Percentiles rank a stretch among this genome's conserved stretches.
phyloP scores from a whole-genome alignment of 2,888 invertebrate genomes.

The Zaprionus lineosus region DNA sequence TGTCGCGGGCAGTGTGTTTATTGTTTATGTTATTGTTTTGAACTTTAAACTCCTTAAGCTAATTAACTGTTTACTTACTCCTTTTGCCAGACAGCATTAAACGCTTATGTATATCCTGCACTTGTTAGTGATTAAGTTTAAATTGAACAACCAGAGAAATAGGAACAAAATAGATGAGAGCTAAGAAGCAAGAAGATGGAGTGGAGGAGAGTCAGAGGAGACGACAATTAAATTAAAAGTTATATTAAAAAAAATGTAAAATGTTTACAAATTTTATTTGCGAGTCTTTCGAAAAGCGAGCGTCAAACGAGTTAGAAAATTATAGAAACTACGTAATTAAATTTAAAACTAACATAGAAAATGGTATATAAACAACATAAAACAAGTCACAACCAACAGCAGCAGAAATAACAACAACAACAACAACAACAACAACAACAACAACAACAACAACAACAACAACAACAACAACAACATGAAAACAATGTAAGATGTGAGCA shows the following conservation, averaged over 20 bases:
- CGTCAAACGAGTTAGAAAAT: constrained; percentile 68
- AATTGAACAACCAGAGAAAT: constrained; percentile 20
- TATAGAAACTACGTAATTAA: constrained; percentile 72
- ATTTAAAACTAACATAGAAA: constrained; percentile 69
- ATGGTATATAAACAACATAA: constrained; percentile 10
- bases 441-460: constrained; percentile 21
- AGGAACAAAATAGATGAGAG: constrained; percentile 16
- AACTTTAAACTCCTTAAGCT: constrained; percentile 6
- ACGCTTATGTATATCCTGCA: constrained; percentile 71
- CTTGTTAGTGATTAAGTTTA: constrained; percentile 69
- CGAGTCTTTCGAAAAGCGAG: constrained; percentile 62
- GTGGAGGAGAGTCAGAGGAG: no score
- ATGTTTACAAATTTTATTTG: constrained; percentile 34
- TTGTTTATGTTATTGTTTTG: constrained; percentile 59
- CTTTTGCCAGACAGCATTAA: constrained; percentile 66
- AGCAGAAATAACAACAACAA: constrained; percentile 7
- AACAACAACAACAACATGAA: constrained; percentile 18
- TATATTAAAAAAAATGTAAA: constrained; percentile 24
- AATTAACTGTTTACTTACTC: constrained; percentile 27
- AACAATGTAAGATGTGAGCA: constrained; percentile 68
- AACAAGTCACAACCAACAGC: neutral
- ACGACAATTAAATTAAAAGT: no score
- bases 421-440: constrained; percentile 19
- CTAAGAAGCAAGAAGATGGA: constrained; percentile 29
- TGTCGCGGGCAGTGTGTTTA: constrained; percentile 34